These are phyloP conservation scores for Venturia canescens DNA, from an alignment of 1,140 invertebrate species.

Conservation along the genomic window DNA sequence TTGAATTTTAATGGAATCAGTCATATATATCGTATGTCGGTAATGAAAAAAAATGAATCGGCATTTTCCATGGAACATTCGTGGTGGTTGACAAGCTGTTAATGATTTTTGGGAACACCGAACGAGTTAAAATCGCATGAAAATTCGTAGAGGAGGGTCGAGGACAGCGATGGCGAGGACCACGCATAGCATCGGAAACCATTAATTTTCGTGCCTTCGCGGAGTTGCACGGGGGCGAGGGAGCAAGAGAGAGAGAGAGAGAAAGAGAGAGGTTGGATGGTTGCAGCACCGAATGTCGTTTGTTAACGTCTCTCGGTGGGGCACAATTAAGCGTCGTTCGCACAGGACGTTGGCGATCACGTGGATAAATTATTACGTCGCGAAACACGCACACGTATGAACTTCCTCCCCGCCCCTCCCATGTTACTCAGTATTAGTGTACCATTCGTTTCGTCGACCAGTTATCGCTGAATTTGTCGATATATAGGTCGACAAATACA, in stretches of 20 bases:
- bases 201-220: slow-evolving; percentile 47
- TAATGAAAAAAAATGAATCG: background rate
- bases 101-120: slow-evolving; percentile 8
- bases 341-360: slow-evolving; percentile 37
- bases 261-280: background rate
- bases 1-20: no score
- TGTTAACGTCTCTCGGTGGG: slow-evolving; percentile 42
- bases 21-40: no score
- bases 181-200: slow-evolving; percentile 42
- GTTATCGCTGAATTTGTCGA: slow-evolving; percentile 24
- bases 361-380: slow-evolving; percentile 31
- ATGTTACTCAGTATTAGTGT: background rate
- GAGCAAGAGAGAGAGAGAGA: background rate
- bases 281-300: slow-evolving; percentile 44
- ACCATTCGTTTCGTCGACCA: slow-evolving; percentile 2
- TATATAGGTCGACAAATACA: background rate
- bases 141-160: slow-evolving; percentile 28
- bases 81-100: background rate
- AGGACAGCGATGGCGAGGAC: slow-evolving; percentile 31
- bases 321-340: slow-evolving; percentile 48
- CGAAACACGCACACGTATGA: slow-evolving; percentile 15
- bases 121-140: slow-evolving; percentile 25
- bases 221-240: no score
- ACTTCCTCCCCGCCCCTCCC: background rate
- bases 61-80: background rate